Base-by-base conservation (phyloP, 2,888 invertebrate species). In the Limnephilus auricula region DNA sequence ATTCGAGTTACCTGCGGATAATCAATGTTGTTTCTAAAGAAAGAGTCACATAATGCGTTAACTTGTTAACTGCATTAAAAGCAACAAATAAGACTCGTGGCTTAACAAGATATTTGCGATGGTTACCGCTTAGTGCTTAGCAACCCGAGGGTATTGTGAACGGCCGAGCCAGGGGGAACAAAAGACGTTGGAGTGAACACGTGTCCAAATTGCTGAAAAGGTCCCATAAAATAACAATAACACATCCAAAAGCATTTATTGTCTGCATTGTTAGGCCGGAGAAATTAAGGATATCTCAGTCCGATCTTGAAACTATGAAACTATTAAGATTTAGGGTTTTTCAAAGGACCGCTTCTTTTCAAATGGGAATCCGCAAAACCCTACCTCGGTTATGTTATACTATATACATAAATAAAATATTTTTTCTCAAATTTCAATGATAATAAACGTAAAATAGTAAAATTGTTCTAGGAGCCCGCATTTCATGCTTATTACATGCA, bases 191-290 rank as follows among this genome's bases (percentile, higher is more conserved):
- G 50, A 50, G 50, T 30, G 50, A 87, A 87, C 87, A 87, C 87
- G 87, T 87, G 87, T 87, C 87, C 87, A 65, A 65, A 65, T 31
- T 65, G 87, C 78, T 87, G 87, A 87, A 87, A 84, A 87, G 87
- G 87, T 87, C 65, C 32, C 50, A 31, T 34, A 90, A 45, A 84
- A 90, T 90, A 90, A 90, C 86, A 90, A 80, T 90, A 87, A 80
- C 90, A 80, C 90, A 45, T 45, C 82, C 79, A 79, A 45, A 79
- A 79, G 90, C 79, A 85, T 84, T 85, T 90, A 82, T 88, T 87
- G 90, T 90, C 50, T 65, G 31, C 18, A 87, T 87, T 87, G 87
- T 87, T 87, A 31, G 87, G 32, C 65, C 50, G 34, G 87, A 87
- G 45, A 65, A 87, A 87, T 87, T 87, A 87, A 87, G 87, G 87